phyloP scores from a whole-genome alignment of 2,113 vertebrate species.

The Cyprinodon brontotheroides region DNA sequence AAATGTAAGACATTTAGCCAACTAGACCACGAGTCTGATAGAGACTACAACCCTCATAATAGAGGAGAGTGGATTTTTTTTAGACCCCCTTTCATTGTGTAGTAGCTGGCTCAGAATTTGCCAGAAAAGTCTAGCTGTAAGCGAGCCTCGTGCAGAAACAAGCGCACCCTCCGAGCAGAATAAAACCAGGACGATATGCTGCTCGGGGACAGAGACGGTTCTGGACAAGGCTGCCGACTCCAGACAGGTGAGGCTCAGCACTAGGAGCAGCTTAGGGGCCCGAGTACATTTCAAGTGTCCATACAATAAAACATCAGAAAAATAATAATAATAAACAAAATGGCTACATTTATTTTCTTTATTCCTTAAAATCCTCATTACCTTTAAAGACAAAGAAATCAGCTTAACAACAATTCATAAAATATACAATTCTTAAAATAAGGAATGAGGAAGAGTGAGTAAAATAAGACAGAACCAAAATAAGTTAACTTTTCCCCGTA shows the following conservation, averaged over 20 bases:
- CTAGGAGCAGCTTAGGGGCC: constrained; percentile 70
- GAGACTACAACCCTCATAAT: constrained; percentile 53
- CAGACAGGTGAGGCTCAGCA: constrained; percentile 69
- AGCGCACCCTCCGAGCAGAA: constrained; percentile 11
- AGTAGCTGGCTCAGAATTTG: constrained; percentile 62
- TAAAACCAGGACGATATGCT: not conserved
- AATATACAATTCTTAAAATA: constrained; percentile 65
- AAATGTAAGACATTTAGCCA: constrained; percentile 72
- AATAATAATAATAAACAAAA: constrained; percentile 42
- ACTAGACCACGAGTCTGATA: constrained; percentile 64
- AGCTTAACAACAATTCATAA: constrained; percentile 44
- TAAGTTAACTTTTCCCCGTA: constrained; percentile 59
- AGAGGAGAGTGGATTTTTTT: constrained; percentile 64
- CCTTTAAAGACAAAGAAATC: constrained; percentile 3
- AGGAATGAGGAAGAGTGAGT: constrained; percentile 61
- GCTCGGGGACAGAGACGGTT: constrained; percentile 20
- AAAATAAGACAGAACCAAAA: constrained; percentile 66
- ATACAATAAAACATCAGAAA: constrained; percentile 53
- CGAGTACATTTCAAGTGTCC: constrained; percentile 75
- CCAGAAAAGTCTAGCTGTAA: constrained; percentile 60
- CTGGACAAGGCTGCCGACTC: constrained; percentile 53
- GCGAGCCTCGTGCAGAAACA: constrained; percentile 42
- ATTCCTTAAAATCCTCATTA: constrained; percentile 12
- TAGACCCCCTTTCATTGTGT: constrained; percentile 60
- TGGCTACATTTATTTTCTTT: constrained; percentile 54